A percentile compares a stretch with the other conserved stretches of the same genome.
phyloP scores from a whole-genome alignment of 2,797 vertebrate species.

The Myotis findleyi region DNA sequence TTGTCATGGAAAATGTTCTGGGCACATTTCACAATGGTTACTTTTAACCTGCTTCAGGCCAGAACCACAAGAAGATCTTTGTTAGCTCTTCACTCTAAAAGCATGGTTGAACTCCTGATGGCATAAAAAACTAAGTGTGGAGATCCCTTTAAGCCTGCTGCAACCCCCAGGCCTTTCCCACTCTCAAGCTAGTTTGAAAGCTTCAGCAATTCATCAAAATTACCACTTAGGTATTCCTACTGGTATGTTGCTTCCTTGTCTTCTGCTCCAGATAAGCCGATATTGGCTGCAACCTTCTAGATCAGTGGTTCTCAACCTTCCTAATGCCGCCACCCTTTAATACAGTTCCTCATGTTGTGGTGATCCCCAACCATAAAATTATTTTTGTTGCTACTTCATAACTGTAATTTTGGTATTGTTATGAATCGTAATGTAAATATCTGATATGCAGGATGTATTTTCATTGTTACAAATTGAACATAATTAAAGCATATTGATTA shows the following conservation, averaged over 20 bases:
- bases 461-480: no score
- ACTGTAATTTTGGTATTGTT: no score
- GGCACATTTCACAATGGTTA: background rate
- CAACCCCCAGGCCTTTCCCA: background rate
- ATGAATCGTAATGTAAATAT: no score
- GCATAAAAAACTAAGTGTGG: background rate
- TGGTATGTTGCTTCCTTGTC: background rate
- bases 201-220: background rate
- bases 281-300: background rate
- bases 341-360: no score
- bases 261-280: background rate
- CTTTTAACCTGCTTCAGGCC: background rate
- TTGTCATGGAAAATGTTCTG: background rate
- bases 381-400: no score
- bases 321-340: no score
- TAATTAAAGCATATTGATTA: no score
- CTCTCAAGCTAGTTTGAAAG: background rate
- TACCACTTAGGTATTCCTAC: background rate
- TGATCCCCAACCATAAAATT: no score
- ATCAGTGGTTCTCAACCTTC: no score
- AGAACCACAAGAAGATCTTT: background rate
- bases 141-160: background rate
- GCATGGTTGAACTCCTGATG: background rate
- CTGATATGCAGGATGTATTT: no score
- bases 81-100: background rate